Evolutionary conservation across 2,888 invertebrate genomes (phyloP).

Genomic region (Spisula solida): DNA sequence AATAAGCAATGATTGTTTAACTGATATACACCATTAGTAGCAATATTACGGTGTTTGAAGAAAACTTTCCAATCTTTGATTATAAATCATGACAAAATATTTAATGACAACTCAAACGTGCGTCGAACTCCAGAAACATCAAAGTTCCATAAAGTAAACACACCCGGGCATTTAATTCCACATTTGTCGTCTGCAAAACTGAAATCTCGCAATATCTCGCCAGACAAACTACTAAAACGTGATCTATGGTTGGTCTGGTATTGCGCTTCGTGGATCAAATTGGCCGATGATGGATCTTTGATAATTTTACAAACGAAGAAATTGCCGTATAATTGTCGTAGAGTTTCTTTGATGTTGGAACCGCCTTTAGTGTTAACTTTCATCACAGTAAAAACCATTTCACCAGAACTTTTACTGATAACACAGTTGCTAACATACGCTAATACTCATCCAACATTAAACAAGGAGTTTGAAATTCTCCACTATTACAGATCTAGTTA

Average conservation of each 20-base stretch:
- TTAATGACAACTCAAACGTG: constrained; percentile 54
- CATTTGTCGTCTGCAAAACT: constrained; percentile 52
- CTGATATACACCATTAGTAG: background rate
- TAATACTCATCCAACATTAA: background rate
- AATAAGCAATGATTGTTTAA: background rate
- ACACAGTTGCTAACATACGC: background rate
- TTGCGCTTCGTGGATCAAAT: constrained; percentile 58
- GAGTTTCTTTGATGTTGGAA: constrained; percentile 42
- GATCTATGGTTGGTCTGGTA: constrained; percentile 69
- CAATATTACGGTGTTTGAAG: constrained; percentile 16
- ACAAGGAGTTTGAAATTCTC: background rate
- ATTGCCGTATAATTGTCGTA: constrained; percentile 45
- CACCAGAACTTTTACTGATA: constrained; percentile 19
- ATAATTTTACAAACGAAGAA: constrained; percentile 49
- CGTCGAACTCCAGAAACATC: constrained; percentile 51
- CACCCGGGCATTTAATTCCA: constrained; percentile 55
- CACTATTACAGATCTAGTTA: background rate
- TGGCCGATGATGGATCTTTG: constrained; percentile 60
- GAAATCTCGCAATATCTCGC: constrained; percentile 62
- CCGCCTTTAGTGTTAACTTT: constrained; percentile 34
- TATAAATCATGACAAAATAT: constrained; percentile 58
- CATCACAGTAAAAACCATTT: constrained; percentile 13
- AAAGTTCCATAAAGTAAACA: constrained; percentile 63
- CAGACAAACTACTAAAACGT: constrained; percentile 61
- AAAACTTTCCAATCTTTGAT: constrained; percentile 6